These are phyloP conservation scores for Numenius arquata DNA, from an alignment of 2,113 vertebrate species.

Conservation along the genomic window DNA sequence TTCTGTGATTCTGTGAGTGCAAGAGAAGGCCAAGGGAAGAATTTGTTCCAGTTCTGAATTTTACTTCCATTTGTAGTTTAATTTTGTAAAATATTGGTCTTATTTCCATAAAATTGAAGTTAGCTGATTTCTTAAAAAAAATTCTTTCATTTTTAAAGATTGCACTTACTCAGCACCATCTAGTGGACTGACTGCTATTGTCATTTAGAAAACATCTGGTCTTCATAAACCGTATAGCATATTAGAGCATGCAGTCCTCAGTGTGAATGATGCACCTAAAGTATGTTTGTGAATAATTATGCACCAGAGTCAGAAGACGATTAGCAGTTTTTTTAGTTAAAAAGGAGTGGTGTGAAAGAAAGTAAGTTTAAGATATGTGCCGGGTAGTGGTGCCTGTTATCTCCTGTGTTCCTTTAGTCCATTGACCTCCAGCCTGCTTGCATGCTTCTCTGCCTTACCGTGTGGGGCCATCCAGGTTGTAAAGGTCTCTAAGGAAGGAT, in stretches of 20 bases:
- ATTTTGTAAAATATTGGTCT: neutral
- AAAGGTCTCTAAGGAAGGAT: neutral
- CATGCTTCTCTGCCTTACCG: neutral
- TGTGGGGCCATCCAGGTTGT: neutral
- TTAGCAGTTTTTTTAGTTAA: neutral
- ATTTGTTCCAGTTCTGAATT: neutral
- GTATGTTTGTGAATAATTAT: neutral
- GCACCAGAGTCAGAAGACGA: neutral
- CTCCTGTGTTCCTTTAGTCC: neutral
- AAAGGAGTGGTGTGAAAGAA: neutral
- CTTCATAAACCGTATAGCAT: accelerated
- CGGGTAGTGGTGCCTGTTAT: accelerated
- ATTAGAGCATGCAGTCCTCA: neutral
- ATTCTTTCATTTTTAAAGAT: neutral
- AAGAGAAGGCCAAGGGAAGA: neutral
- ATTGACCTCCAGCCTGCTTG: neutral
- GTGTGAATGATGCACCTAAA: neutral
- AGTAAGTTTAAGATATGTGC: accelerated
- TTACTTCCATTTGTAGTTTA: neutral
- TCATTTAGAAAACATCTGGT: neutral
- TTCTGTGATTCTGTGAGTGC: too few species aligned
- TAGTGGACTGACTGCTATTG: constrained; percentile 57
- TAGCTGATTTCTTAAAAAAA: neutral
- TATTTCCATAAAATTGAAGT: neutral
- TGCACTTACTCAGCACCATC: constrained; percentile 72